Base-by-base conservation (phyloP, 2,888 invertebrate species). In the Metopia argyrocephala region DNA sequence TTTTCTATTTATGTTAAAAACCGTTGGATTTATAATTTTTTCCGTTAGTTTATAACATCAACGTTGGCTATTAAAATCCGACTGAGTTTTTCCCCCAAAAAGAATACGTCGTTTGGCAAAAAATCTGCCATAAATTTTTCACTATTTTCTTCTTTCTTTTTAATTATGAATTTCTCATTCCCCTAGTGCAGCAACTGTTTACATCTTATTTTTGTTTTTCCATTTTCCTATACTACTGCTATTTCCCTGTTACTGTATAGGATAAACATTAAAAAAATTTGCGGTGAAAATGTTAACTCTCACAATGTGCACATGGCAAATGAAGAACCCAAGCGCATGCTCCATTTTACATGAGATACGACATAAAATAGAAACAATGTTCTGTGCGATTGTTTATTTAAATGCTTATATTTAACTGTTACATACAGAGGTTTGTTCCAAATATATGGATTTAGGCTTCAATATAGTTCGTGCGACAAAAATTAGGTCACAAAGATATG, bases 11-110 rank as follows among this genome's bases (percentile, higher is more conserved):
- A 69, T 69, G 69, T 59, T 69, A 78, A 70, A 57, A 68, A 76
- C 38, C 31, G 46, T 78, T 48, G 46, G 21, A 38, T 48, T 70
- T 12, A 50, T 62, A 20, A 50, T 57, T 20, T 65, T 80, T 74
- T 65, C 81, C 81, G 81, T 81, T 81, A 46, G 27, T 62, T 7
- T 73, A 66, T 68, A 73, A 66, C 71, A 78, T 54, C 61, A 54
- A 75, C 74, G 78, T 62, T 74, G 81, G 75, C 78, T 66, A 70
- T 75, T 70, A 57, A 75, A 78, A 64, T 78, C 74, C 65, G 66
- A 81, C 81, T 81, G 52, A 81, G 27, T 56, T 73, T 68, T 73
- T 38, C 46, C 66, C 38, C n/a, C 9, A 59, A 73, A 66, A 73
- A 38, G 15, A n/a, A 12, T 12, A 69, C 20, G 20, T 54, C 54